Base-by-base conservation (phyloP, 2,113 vertebrate species). In the Cairina moschata region DNA sequence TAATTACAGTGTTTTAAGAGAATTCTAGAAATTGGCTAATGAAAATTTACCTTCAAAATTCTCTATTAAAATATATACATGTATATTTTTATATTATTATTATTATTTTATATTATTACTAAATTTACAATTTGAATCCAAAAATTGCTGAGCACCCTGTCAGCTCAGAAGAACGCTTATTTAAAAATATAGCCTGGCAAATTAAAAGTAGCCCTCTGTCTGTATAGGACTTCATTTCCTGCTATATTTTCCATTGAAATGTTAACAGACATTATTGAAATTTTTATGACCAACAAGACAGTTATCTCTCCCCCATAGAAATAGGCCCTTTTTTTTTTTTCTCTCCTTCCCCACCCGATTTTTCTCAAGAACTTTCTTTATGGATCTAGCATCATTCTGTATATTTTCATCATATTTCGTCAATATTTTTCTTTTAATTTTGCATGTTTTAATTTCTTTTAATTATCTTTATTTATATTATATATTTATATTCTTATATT, bases 341-440 rank as follows among this genome's bases (percentile, higher is more conserved):
- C 22, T 22, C 22, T 21, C 11, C 74, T 86, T 65, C 76, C 73
- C 26, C 23, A 52, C 18, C 42, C 32, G 38, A 59, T 44, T 78
- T 40, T 10, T 58, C 4, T 81, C 17, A 58, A 67, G 18, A 18
- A 58, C 20, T 13, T 66, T 65, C 20, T 56, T 78, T 36, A 69
- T 21, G 23, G 11, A 71, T 74, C 10, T 40, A 1, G 11, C 15
- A 48, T 36, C 0, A 2, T 10, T 80, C 9, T 32, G 8, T 8
- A 32, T 36, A 55, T 23, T 89, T 62, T 87, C 63, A 3, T 31
- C 9, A 26, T 38, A 22, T 22, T 23, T 50, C 23, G 23, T 13
- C 7, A 88, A 76, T 9, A 17, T 11, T 76, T 90, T 65, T 65
- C 25, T 68, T 94, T 79, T 46, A 2, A 69, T 68, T 83, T 83